phyloP scores from a whole-genome alignment of 2,888 invertebrate species.

The Isotomurus palustris region DNA sequence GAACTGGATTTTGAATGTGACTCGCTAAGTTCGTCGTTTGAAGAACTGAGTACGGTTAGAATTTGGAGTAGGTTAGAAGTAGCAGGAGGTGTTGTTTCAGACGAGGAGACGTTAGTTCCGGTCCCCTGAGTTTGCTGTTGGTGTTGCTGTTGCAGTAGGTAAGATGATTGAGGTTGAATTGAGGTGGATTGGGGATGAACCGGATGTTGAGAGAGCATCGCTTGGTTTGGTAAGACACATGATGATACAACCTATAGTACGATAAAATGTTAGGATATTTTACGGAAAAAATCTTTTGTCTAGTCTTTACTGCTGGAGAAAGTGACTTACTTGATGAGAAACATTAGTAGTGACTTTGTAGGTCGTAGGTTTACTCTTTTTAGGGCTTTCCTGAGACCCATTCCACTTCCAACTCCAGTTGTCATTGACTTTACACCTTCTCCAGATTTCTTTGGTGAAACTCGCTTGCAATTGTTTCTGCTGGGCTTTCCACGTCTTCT shows the following conservation, averaged over 20 bases:
- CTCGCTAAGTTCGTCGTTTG: slow-evolving; percentile 40
- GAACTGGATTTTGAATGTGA: not conserved
- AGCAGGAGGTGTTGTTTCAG: slow-evolving; percentile 26
- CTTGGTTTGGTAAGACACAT: too few species aligned
- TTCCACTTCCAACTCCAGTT: slow-evolving; percentile 17
- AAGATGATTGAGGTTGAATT: too few species aligned
- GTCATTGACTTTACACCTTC: slow-evolving; percentile 36
- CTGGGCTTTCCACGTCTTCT: slow-evolving; percentile 38
- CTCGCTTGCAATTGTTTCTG: slow-evolving; percentile 30
- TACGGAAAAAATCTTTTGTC: too few species aligned
- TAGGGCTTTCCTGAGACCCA: slow-evolving; percentile 1
- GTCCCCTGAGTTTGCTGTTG: too few species aligned
- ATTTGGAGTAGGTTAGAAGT: slow-evolving; percentile 45
- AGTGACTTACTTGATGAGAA: too few species aligned
- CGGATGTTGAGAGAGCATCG: too few species aligned
- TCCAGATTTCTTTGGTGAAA: slow-evolving; percentile 44
- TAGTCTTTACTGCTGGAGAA: too few species aligned
- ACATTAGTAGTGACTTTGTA: slow-evolving; percentile 32
- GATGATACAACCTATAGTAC: too few species aligned
- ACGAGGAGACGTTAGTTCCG: too few species aligned
- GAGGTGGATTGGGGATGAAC: too few species aligned
- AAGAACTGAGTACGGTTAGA: slow-evolving; percentile 41
- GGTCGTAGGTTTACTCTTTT: slow-evolving; percentile 16
- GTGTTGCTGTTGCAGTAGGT: too few species aligned
- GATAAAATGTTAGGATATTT: too few species aligned